Conservation (phyloP, 2,888 invertebrate species). For the Chalcis sispes region DNA sequence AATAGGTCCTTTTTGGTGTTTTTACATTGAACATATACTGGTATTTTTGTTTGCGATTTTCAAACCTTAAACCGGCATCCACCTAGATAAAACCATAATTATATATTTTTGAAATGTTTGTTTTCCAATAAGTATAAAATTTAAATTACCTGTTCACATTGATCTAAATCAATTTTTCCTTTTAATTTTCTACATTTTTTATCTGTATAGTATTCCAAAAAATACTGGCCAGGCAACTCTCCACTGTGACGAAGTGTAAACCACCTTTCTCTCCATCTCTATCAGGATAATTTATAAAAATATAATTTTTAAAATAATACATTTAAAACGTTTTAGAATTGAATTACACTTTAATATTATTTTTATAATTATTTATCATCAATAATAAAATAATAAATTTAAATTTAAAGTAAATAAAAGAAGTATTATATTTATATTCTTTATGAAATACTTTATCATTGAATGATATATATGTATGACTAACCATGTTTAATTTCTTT, state of each 20-base stretch:
- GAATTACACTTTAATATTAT: no score
- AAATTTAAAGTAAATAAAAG: no score
- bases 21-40: constrained; percentile 93
- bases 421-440: constrained; percentile 2
- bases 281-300: constrained; percentile 51
- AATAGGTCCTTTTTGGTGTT: constrained; percentile 92
- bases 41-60: constrained; percentile 85
- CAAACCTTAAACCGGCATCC: constrained; percentile 90
- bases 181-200: constrained; percentile 89
- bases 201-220: constrained; percentile 95
- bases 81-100: constrained; percentile 77
- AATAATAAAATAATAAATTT: constrained; percentile 6
- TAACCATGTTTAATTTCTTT: constrained; percentile 40
- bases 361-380: not conserved
- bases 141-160: constrained; percentile 90
- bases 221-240: constrained; percentile 95
- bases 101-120: not conserved
- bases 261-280: constrained; percentile 98
- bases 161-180: constrained; percentile 94
- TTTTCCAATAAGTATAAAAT: constrained; percentile 2
- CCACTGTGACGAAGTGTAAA: constrained; percentile 94
- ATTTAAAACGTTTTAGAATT: not conserved
- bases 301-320: not conserved
- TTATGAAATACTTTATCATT: constrained; percentile 32
- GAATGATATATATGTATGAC: constrained; percentile 43